Conservation (phyloP, 2,113 vertebrate species). For the Oryzias melastigma region DNA sequence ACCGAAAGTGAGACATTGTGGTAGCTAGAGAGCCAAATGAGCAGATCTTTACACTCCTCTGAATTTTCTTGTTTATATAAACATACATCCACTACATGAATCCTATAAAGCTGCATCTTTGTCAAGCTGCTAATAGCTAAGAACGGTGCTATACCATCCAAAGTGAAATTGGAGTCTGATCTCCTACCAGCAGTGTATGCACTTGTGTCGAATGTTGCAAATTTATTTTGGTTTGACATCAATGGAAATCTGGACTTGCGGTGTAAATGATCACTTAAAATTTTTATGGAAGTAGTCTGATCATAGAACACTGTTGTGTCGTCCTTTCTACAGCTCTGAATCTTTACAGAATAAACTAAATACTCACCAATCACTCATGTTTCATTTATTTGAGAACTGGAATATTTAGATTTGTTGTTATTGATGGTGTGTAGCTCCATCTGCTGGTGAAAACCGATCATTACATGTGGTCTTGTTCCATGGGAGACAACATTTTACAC, state of each 20-base stretch:
- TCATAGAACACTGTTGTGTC: constrained; percentile 79
- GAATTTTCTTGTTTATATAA: constrained; percentile 71
- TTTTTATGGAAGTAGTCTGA: constrained; percentile 78
- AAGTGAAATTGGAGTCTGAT: constrained; percentile 77
- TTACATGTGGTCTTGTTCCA: constrained; percentile 7
- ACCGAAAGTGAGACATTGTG: constrained; percentile 73
- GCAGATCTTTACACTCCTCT: constrained; percentile 66
- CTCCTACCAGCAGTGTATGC: constrained; percentile 81
- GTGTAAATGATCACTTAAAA: constrained; percentile 76
- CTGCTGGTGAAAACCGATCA: constrained; percentile 43
- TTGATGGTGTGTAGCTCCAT: constrained; percentile 34
- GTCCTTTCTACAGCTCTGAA: constrained; percentile 81
- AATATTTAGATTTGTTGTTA: constrained; percentile 17
- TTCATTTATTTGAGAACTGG: constrained; percentile 24
- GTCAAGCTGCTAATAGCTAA: constrained; percentile 76
- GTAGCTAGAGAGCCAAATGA: constrained; percentile 78
- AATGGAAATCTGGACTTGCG: constrained; percentile 77
- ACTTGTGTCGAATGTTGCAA: constrained; percentile 80
- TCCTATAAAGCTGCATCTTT: constrained; percentile 77
- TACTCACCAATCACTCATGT: constrained; percentile 66
- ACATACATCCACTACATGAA: constrained; percentile 74
- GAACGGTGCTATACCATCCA: constrained; percentile 79
- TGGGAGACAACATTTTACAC: background rate
- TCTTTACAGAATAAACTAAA: constrained; percentile 82
- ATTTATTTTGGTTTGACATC: constrained; percentile 75